Percentiles rank a stretch among this genome's conserved stretches.
Evolutionary conservation across 2,113 vertebrate genomes (phyloP).

Genomic region (Phainopepla nitens): DNA sequence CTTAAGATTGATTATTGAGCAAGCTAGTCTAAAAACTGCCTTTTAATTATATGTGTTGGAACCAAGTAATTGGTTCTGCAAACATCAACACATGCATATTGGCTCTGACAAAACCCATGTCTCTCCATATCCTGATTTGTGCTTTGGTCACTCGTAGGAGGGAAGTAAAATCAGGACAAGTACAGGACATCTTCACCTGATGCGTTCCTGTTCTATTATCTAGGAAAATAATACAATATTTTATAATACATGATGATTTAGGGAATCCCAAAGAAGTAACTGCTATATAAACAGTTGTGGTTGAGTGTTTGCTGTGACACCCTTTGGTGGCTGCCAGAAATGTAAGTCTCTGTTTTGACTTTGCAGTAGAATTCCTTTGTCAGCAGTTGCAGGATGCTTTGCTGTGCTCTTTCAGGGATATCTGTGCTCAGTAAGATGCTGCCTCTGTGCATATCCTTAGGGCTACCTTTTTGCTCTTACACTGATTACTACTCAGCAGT

Average conservation of each 20-base stretch:
- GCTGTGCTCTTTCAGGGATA: not conserved
- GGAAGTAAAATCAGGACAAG: not conserved
- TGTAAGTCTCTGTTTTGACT: slow-evolving; percentile 34
- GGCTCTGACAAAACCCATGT: not conserved
- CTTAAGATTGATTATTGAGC: not conserved
- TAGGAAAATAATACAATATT: not conserved
- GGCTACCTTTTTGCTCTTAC: not conserved
- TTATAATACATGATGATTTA: not conserved
- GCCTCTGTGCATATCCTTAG: not conserved
- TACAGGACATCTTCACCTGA: not conserved
- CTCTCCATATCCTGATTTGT: not conserved
- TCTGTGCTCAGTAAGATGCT: not conserved
- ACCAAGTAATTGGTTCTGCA: not conserved
- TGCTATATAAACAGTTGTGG: not conserved
- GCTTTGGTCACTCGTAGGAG: not conserved
- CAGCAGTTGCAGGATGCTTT: slow-evolving; percentile 1
- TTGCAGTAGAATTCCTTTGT: not conserved
- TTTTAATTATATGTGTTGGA: not conserved
- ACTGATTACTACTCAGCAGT: not conserved
- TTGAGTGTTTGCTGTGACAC: slow-evolving; percentile 26
- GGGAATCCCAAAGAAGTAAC: not conserved
- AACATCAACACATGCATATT: not conserved
- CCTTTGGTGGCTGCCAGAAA: slow-evolving; percentile 14
- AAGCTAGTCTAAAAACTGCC: not conserved
- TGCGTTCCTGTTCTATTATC: not conserved